Conservation (phyloP, 2,888 invertebrate species). For the Eupeodes luniger region DNA sequence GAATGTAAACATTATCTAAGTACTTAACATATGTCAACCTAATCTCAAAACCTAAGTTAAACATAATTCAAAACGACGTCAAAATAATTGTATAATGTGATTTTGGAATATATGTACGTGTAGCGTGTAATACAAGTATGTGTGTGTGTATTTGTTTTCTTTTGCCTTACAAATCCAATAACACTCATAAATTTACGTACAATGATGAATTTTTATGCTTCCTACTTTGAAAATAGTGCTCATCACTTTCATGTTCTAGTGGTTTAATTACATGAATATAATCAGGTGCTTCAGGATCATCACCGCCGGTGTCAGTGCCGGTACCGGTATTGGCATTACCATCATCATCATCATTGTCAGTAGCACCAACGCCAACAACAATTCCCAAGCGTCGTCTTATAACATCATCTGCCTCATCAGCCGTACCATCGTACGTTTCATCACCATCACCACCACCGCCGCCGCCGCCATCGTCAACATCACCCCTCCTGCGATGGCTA, state of each 20-base stretch:
- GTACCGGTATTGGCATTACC: not conserved
- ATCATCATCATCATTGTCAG: conserved; percentile 1
- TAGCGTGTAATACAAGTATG: conserved; percentile 8
- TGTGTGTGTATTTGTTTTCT: not conserved
- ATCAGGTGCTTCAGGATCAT: conserved; percentile 75
- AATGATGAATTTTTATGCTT: conserved; percentile 78
- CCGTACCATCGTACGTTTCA: conserved; percentile 45
- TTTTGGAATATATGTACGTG: conserved; percentile 18
- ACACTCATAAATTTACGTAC: conserved; percentile 78
- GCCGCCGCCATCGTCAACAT: conserved; percentile 77
- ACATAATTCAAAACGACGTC: not conserved
- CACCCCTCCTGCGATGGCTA: conserved; percentile 80
- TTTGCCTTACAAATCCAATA: conserved; percentile 71
- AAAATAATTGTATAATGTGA: not conserved
- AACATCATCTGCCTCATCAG: conserved; percentile 59
- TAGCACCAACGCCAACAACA: conserved; percentile 46
- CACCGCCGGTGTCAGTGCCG: conserved; percentile 30
- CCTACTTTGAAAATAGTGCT: conserved; percentile 75
- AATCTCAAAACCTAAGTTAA: too few relatives aligned
- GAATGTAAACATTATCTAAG: too few relatives aligned
- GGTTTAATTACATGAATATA: conserved; percentile 74
- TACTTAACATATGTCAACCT: too few relatives aligned
- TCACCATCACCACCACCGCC: conserved; percentile 70
- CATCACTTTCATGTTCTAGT: conserved; percentile 77
- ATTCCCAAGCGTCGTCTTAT: conserved; percentile 55